These are phyloP conservation scores for Gavialis gangeticus DNA, from an alignment of 2,113 vertebrate species.

Conservation along the genomic window DNA sequence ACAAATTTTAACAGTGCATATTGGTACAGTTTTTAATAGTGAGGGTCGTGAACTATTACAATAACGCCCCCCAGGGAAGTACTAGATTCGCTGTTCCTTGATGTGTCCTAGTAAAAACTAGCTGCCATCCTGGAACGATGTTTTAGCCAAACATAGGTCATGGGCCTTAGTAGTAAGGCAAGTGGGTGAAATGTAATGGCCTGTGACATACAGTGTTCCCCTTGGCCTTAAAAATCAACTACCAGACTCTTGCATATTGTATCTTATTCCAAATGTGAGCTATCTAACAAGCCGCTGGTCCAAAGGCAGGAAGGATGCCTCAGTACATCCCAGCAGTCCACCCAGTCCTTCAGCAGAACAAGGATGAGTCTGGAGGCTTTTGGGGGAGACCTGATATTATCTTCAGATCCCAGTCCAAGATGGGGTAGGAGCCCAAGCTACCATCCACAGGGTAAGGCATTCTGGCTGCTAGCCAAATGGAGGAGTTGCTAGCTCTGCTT, in stretches of 20 bases:
- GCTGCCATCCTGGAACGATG: not conserved
- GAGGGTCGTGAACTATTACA: not conserved
- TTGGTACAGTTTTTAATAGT: not conserved
- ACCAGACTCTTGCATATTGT: not conserved
- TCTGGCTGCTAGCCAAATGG: not conserved
- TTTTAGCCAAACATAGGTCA: not conserved
- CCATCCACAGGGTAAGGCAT: not conserved
- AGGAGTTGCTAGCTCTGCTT: not conserved
- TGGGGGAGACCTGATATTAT: not conserved
- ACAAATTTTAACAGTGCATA: too few relatives aligned
- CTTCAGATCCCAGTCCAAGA: not conserved
- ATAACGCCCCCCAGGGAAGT: not conserved
- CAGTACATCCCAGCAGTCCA: fast-evolving
- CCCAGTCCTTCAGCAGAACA: not conserved
- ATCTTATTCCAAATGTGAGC: not conserved
- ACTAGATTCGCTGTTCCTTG: not conserved
- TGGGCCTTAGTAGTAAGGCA: not conserved
- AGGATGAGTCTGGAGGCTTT: not conserved
- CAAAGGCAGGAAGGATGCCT: not conserved
- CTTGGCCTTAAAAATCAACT: not conserved
- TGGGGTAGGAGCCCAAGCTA: not conserved
- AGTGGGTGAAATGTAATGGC: not conserved
- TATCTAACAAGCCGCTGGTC: not conserved
- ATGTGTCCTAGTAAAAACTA: not conserved
- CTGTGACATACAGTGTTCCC: not conserved